phyloP scores from a whole-genome alignment of 2,888 invertebrate species.

The Hirtodrosophila histrioides region DNA sequence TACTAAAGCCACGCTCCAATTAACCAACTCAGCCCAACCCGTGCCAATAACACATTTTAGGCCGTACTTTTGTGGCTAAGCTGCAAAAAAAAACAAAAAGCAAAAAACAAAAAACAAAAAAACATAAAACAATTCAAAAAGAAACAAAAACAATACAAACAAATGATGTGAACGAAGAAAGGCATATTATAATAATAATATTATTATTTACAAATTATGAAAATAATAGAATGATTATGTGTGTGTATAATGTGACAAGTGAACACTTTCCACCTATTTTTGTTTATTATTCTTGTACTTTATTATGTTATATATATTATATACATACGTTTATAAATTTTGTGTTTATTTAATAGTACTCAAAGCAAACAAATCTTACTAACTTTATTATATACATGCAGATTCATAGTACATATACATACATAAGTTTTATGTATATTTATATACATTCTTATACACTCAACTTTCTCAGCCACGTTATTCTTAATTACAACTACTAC shows the following conservation, averaged over 20 bases:
- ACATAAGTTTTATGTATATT: constrained; percentile 5
- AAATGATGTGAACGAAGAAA: constrained; percentile 31
- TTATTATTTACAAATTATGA: constrained; percentile 36
- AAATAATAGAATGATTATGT: constrained; percentile 19
- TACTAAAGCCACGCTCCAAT: constrained; percentile 20
- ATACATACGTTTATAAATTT: constrained; percentile 31
- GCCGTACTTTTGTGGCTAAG: constrained; percentile 53
- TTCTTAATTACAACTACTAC: constrained; percentile 16
- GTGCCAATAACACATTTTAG: constrained; percentile 45
- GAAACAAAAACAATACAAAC: constrained; percentile 10
- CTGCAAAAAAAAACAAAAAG: constrained; percentile 39
- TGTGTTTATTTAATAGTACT: constrained; percentile 30
- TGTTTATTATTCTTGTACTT: constrained; percentile 48
- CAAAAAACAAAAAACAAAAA: constrained; percentile 7
- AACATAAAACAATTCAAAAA: constrained; percentile 18
- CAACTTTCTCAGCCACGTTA: constrained; percentile 50
- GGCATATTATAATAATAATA: constrained; percentile 49
- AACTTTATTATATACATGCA: constrained; percentile 21
- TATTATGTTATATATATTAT: constrained; percentile 57
- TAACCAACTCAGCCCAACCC: constrained; percentile 36
- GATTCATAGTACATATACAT: constrained; percentile 4
- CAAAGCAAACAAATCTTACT: constrained; percentile 15
- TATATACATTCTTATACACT: constrained; percentile 24
- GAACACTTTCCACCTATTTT: constrained; percentile 68
- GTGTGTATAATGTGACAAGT: constrained; percentile 58